Base-by-base conservation (phyloP, 35 echinoderm and acorn worm species). In the Apostichopus californicus region DNA sequence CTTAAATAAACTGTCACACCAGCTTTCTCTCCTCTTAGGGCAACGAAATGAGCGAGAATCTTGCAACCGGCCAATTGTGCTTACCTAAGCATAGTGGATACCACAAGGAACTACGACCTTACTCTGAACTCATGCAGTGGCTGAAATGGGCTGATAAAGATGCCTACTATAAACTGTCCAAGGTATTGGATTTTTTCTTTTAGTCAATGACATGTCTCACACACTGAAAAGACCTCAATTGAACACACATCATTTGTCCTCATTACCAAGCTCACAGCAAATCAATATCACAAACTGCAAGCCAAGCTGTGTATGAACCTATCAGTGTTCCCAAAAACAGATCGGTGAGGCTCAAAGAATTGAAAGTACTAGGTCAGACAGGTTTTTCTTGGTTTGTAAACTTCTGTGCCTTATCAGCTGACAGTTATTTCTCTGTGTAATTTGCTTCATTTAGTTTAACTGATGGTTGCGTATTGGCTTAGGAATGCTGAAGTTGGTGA, bases 41-140 rank as follows among this genome's bases (percentile, higher is more conserved):
- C 17, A 96, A 90, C 71, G 91, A 91, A 28, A 96, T 93, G 87
- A 88, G 91, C 60, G 91, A 94, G 56, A 63, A 59, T 24, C 70
- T 88, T 21, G 63, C 78, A 28, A 60, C 91, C 52, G 84, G 60
- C 17, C 87, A 94, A 52, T 87, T 96, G 10, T 86, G 88, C 26
- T 89, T 98, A 26, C 95, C 95, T 9, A 98, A 98, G 64, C 97
- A 98, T 72, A 87, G 92, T 83, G 88, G 70, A 12, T 94, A 87
- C 60, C 97, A 98, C 86, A 87, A 93, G 90, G 97, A 98, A 88
- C 92, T 98, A 25, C 90, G 94, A 73, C 97, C 97, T 0, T 96
- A 96, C 77, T 55, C 97, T 20, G 97, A 96, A 53, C 93, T 98
- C 24, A 96, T 98, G 92, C 95, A 96, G 88, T 98, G 97, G 97